phyloP scores from a whole-genome alignment of 2,797 vertebrate species.

The Lemur catta region DNA sequence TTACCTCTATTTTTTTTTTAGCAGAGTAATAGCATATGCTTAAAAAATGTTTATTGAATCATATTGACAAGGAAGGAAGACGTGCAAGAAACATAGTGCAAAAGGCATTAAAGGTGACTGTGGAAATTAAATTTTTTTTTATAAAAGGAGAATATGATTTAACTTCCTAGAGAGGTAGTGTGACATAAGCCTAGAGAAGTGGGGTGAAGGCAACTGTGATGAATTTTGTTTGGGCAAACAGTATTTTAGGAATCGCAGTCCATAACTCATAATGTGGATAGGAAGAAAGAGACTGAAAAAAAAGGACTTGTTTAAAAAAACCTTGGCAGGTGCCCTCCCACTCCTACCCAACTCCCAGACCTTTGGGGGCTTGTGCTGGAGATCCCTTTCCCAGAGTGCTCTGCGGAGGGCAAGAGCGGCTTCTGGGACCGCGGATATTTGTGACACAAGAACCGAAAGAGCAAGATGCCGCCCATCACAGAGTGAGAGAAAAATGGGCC shows the following conservation, averaged over 20 bases:
- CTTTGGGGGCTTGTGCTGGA: no score
- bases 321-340: no score
- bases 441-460: not conserved
- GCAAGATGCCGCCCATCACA: constrained; percentile 54
- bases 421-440: constrained; percentile 29
- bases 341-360: not conserved
- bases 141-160: not conserved
- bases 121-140: not conserved
- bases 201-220: not conserved
- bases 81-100: not conserved
- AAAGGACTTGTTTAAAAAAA: not conserved
- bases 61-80: not conserved
- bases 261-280: not conserved
- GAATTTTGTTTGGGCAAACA: not conserved
- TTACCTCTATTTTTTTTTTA: not conserved
- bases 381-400: not conserved
- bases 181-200: not conserved
- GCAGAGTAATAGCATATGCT: not conserved
- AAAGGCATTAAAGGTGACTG: not conserved
- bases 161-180: not conserved
- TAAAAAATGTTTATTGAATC: not conserved
- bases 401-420: constrained; percentile 70
- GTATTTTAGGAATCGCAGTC: not conserved
- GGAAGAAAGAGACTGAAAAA: not conserved
- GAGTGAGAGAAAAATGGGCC: constrained; percentile 46